Conservation (phyloP, 2,113 vertebrate genomes). For the Tachysurus vachellii region DNA sequence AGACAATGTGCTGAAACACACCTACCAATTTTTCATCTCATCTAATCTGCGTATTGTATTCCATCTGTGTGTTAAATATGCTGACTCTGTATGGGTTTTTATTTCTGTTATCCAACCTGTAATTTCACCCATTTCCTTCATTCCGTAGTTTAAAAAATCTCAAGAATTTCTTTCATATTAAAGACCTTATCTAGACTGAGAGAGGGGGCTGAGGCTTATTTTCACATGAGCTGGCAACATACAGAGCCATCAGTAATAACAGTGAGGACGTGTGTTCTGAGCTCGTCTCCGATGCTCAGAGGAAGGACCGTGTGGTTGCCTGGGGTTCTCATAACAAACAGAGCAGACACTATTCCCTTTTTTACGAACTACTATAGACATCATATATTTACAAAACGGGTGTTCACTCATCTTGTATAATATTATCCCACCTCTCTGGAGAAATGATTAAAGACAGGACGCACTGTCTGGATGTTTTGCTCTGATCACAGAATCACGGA, state of each 20-base stretch:
- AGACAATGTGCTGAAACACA: background rate
- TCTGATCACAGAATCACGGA: background rate
- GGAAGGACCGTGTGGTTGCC: slow-evolving; percentile 38
- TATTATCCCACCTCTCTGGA: background rate
- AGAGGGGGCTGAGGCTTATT: slow-evolving; percentile 35
- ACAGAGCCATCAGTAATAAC: slow-evolving; percentile 42
- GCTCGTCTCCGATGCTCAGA: slow-evolving; percentile 23
- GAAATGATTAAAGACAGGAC: background rate
- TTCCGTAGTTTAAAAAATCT: background rate
- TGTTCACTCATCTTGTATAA: slow-evolving; percentile 21
- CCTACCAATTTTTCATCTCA: slow-evolving; percentile 5
- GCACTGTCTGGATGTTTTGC: slow-evolving; percentile 20
- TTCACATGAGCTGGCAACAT: slow-evolving; percentile 44
- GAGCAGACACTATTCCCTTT: slow-evolving; percentile 17
- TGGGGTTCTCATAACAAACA: slow-evolving; percentile 40
- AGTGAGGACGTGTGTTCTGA: slow-evolving; percentile 42
- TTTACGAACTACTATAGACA: slow-evolving; percentile 20
- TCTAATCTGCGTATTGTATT: background rate
- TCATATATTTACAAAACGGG: slow-evolving; percentile 21
- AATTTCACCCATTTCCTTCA: background rate
- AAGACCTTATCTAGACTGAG: slow-evolving; percentile 27
- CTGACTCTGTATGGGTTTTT: background rate
- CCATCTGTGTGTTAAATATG: background rate
- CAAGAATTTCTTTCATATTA: background rate
- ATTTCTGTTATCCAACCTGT: background rate